Evolutionary conservation across 2,113 vertebrate species (phyloP).

Genomic region (Marmota monax): DNA sequence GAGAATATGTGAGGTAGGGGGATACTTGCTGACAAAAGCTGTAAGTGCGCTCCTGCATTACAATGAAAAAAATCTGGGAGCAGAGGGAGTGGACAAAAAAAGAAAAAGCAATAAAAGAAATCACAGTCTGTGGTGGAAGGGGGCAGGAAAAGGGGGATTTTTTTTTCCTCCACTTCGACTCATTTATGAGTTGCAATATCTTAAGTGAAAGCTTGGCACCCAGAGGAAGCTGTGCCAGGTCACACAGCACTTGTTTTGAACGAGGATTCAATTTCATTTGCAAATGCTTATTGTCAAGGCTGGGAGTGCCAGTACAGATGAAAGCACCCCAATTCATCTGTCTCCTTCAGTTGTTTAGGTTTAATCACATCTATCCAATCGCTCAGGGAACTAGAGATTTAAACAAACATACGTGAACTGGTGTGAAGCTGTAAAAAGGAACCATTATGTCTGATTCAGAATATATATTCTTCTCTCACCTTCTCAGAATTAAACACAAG

Average conservation of each 20-base stretch:
- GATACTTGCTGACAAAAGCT: conserved; percentile 76
- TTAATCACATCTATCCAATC: conserved; percentile 66
- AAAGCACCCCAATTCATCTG: conserved; percentile 40
- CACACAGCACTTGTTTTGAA: conserved; percentile 75
- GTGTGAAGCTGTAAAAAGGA: conserved; percentile 72
- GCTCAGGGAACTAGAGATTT: conserved; percentile 63
- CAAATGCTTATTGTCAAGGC: conserved; percentile 74
- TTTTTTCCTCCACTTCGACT: conserved; percentile 72
- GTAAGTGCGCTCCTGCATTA: conserved; percentile 66
- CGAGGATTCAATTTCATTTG: conserved; percentile 65
- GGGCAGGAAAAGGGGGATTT: conserved; percentile 2
- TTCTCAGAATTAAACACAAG: conserved; percentile 81
- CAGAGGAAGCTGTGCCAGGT: conserved; percentile 47
- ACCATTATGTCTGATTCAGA: conserved; percentile 71
- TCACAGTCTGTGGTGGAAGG: not conserved
- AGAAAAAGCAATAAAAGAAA: not conserved
- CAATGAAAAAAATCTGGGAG: conserved; percentile 12
- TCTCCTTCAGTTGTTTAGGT: conserved; percentile 56
- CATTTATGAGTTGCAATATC: conserved; percentile 72
- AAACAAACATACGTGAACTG: conserved; percentile 46
- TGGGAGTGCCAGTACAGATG: conserved; percentile 67
- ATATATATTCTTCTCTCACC: conserved; percentile 62
- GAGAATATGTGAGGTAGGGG: conserved; percentile 70
- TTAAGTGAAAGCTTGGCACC: conserved; percentile 60
- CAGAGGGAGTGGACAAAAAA: not conserved